These are phyloP conservation scores for Drosophila imparisetae DNA, from an alignment of 2,888 invertebrate genomes.

Conservation along the genomic window DNA sequence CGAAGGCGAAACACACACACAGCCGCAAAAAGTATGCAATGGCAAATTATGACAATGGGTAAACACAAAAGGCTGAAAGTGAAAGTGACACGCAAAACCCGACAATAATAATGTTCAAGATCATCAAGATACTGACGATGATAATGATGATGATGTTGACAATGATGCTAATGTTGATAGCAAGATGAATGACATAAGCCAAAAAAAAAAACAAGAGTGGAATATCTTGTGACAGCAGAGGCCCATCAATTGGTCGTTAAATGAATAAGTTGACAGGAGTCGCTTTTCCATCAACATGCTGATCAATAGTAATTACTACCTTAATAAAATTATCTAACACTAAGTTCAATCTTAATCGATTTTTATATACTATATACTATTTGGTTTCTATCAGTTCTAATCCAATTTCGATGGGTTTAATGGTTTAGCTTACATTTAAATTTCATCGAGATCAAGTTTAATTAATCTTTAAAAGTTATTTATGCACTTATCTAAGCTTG, in stretches of 20 bases:
- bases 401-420: not conserved
- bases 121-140: conserved; percentile 1
- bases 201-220: not conserved
- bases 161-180: not conserved
- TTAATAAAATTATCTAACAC: not conserved
- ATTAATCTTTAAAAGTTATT: not conserved
- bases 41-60: conserved; percentile 59
- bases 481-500: conserved; percentile 6
- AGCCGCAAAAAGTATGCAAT: conserved; percentile 73
- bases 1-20: conserved; percentile 25
- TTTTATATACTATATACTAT: not conserved
- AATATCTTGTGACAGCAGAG: not conserved
- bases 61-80: conserved; percentile 48
- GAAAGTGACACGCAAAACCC: conserved; percentile 63
- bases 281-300: not conserved
- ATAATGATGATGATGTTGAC: not conserved
- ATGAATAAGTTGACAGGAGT: not conserved
- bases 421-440: not conserved
- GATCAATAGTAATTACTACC: not conserved
- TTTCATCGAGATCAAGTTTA: not conserved
- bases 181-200: not conserved
- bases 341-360: not conserved
- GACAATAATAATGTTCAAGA: conserved; percentile 2
- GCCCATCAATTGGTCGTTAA: not conserved
- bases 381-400: not conserved